These are phyloP conservation scores for Bombyx mandarina DNA, from an alignment of 1,140 invertebrate genomes.

Conservation along the genomic window DNA sequence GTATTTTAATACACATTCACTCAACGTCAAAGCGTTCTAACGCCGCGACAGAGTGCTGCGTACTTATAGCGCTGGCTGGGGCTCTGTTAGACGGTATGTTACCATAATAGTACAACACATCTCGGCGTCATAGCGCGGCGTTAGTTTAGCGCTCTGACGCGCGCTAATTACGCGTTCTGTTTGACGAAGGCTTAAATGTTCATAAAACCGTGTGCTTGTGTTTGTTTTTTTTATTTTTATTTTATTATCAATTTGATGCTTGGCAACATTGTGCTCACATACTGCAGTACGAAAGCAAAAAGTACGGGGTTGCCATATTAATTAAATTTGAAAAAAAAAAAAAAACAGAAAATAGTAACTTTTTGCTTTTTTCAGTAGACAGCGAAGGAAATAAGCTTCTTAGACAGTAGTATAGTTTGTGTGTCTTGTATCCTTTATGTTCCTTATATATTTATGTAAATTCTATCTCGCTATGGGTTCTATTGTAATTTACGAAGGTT, in stretches of 20 bases:
- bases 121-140: no score
- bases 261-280: constrained; percentile 70
- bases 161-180: no score
- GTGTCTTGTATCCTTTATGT: constrained; percentile 39
- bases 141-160: no score
- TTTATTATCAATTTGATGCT: constrained; percentile 71
- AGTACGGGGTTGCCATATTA: constrained; percentile 22
- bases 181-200: constrained; percentile 11
- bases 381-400: constrained; percentile 46
- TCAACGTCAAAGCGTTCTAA: no score
- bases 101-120: no score
- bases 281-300: constrained; percentile 49
- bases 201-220: constrained; percentile 53
- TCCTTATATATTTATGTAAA: constrained; percentile 44
- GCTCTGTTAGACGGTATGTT: no score
- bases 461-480: constrained; percentile 16
- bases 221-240: constrained; percentile 46
- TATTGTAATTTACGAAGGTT: no score
- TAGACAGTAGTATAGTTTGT: constrained; percentile 46
- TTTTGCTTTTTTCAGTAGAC: constrained; percentile 55
- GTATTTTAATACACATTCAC: no score
- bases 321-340: constrained; percentile 14
- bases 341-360: constrained; percentile 9
- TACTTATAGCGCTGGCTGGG: no score
- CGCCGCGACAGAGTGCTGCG: no score